These are phyloP conservation scores for Drosophila picticornis DNA, from an alignment of 2,888 invertebrate genomes.

Conservation along the genomic window DNA sequence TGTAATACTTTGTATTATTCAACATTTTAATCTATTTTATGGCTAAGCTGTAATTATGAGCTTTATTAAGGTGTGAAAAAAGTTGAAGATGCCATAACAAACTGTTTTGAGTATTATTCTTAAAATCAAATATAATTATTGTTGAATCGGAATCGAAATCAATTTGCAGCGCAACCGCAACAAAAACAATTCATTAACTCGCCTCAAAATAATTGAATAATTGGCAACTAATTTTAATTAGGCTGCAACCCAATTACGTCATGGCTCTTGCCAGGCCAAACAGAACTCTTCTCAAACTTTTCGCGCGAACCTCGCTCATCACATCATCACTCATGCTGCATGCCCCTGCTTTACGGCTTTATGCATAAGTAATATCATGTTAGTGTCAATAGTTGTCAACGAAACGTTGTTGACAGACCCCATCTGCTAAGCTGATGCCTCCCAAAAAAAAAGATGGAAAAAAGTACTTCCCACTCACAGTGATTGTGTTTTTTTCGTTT, in stretches of 20 bases:
- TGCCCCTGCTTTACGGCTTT: constrained; percentile 58
- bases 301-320: constrained; percentile 17
- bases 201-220: neutral
- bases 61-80: neutral
- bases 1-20: neutral
- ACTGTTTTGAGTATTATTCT: neutral
- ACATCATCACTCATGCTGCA: constrained; percentile 36
- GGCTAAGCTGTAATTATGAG: neutral
- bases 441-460: neutral
- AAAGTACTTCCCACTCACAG: constrained; percentile 24
- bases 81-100: neutral
- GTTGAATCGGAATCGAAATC: neutral
- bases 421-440: constrained; percentile 39
- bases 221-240: neutral
- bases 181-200: neutral
- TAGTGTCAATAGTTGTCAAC: constrained; percentile 78
- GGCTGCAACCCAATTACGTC: neutral
- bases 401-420: constrained; percentile 68
- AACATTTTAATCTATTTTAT: neutral
- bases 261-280: no score
- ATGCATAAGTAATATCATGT: constrained; percentile 78
- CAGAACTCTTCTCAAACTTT: neutral
- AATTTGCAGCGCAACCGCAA: neutral
- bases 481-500: constrained; percentile 48
- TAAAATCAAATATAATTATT: neutral